Base-by-base conservation (phyloP, 2,113 vertebrate species). In the Seriola aureovittata region DNA sequence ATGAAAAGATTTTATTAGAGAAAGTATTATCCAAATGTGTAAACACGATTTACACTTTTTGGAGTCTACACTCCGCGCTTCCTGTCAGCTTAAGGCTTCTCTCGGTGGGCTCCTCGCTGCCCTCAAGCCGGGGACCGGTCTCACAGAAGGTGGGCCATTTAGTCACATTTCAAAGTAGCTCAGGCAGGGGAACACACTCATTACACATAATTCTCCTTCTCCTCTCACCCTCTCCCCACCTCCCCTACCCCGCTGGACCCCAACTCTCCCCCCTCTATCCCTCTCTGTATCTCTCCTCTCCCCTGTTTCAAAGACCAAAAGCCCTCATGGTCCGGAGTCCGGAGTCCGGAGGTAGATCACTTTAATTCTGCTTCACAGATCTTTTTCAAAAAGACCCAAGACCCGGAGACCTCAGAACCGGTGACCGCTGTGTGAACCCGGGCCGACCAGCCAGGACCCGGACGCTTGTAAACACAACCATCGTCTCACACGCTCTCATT, bases 301-400 rank as follows among this genome's bases (percentile, higher is more conserved):
- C 78, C 52, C 78, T 25, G 62, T 91, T 91, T 76, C 79, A 84
- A 85, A 88, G 58, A 81, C 77, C 70, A 65, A 79, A 84, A 89
- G 71, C 80, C 75, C 89, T 89, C 60, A 77, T 69, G 77, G 85
- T 91, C 89, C 86, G 44, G 68, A 78, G 85, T 91, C 89, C 86
- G 44, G 68, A 78, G 75, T 92, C 93, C 83, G 85, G 91, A 94
- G 94, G 93, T 95, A 95, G 95, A 95, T 96, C 95, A 94, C 89
- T 95, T 96, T 96, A 96, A 95, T 96, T 96, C 95, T 96, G 95
- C 95, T 95, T 96, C 94, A 96, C 74, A 29, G 94, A 93, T 93
- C 93, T 95, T 94, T 95, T 95, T 95, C 88, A 95, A 95, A 95
- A 95, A 94, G 89, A 92, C 88, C 89, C 67, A 55, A 94, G 93